A percentile compares a stretch with the other conserved stretches of the same genome.
These are phyloP conservation scores for Caenorhabditis sp. DNA, from an alignment of 2,888 invertebrate species.

Conservation along the genomic window DNA sequence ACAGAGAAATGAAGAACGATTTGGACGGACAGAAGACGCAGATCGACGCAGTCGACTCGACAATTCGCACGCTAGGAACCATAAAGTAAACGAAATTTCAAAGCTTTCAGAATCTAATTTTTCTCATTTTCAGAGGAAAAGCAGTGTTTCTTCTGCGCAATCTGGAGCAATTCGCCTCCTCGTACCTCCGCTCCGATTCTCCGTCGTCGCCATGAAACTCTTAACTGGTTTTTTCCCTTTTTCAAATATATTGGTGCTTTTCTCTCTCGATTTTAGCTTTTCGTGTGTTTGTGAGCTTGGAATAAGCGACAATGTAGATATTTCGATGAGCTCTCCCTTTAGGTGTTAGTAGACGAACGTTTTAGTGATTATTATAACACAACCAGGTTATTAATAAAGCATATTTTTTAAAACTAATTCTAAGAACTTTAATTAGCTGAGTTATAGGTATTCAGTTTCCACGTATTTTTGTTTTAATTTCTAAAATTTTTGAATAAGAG, in stretches of 20 bases:
- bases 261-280: conserved; percentile 21
- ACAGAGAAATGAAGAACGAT: conserved; percentile 75
- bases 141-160: conserved; percentile 72
- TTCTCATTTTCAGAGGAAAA: conserved; percentile 72
- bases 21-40: conserved; percentile 61
- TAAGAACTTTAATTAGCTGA: too few relatives aligned
- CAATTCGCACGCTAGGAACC: conserved; percentile 66
- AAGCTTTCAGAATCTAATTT: neutral
- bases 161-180: conserved; percentile 74
- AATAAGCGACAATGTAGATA: conserved; percentile 33
- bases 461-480: neutral
- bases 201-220: conserved; percentile 49
- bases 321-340: neutral
- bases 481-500: too few relatives aligned
- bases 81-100: conserved; percentile 68
- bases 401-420: too few relatives aligned
- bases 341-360: conserved; percentile 24
- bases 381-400: conserved; percentile 8
- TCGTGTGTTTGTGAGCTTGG: conserved; percentile 1
- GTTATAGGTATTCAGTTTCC: too few relatives aligned
- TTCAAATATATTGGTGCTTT: conserved; percentile 34
- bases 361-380: conserved; percentile 21
- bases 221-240: neutral
- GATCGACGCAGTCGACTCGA: conserved; percentile 72
- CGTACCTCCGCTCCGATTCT: conserved; percentile 72